Evolutionary conservation across 2,113 vertebrate genomes (phyloP).

Genomic region (Falco punctatus): DNA sequence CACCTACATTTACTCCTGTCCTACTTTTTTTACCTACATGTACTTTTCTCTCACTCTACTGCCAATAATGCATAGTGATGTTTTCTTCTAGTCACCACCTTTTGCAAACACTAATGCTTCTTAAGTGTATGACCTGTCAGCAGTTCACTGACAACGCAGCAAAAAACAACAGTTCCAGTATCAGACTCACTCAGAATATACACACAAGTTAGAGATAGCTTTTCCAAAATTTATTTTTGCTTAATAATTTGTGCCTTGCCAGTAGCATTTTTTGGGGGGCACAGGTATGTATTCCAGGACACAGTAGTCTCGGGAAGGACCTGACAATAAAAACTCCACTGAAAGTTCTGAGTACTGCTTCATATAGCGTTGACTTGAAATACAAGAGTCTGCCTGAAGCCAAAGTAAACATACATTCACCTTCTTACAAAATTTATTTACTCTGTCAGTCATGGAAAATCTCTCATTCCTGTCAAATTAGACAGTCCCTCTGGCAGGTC

Average conservation of each 20-base stretch:
- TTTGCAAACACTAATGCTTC: neutral
- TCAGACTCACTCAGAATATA: neutral
- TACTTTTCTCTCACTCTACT: neutral
- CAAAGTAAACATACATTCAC: neutral
- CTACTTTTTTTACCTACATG: neutral
- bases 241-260: neutral
- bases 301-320: neutral
- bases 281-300: neutral
- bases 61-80: neutral
- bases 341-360: neutral
- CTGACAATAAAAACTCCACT: neutral
- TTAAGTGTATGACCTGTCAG: neutral
- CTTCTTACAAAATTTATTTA: slow-evolving; percentile 39
- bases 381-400: slow-evolving; percentile 27
- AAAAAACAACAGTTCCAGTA: neutral
- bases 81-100: neutral
- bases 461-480: slow-evolving; percentile 52
- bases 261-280: neutral
- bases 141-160: neutral
- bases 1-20: neutral
- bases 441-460: slow-evolving; percentile 31
- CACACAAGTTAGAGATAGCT: neutral
- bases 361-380: neutral
- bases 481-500: slow-evolving; percentile 43
- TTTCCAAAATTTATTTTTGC: neutral